Percentiles rank a stretch among this genome's conserved stretches.
Evolutionary conservation across 2,113 vertebrate genomes (phyloP).

Genomic region (Chlorocebus sabaeus): DNA sequence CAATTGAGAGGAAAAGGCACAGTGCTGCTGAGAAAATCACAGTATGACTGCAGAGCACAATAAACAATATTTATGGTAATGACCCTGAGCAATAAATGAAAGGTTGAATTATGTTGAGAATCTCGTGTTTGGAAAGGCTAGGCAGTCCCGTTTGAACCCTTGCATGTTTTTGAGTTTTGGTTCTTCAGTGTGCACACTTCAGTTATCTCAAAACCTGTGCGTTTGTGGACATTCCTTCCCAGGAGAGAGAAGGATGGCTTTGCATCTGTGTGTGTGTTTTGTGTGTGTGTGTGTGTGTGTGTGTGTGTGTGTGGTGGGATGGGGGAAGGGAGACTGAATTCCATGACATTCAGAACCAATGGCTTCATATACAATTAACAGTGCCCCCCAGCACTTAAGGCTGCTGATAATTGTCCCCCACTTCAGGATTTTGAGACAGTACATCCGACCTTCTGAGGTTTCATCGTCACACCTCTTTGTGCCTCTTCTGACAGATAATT

Average conservation of each 20-base stretch:
- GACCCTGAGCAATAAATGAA: background rate
- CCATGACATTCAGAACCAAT: constrained; percentile 31
- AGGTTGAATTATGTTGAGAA: background rate
- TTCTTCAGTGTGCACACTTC: background rate
- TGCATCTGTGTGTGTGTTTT: background rate
- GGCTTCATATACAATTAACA: background rate
- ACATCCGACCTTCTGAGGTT: constrained; percentile 56
- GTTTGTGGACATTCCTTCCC: background rate
- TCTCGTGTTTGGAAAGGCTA: background rate
- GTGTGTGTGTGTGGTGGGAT: background rate
- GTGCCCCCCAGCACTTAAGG: constrained; percentile 2
- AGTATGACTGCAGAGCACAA: background rate
- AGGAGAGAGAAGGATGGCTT: background rate
- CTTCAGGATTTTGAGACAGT: constrained; percentile 50
- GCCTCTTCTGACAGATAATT: constrained; percentile 73
- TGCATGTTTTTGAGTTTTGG: background rate
- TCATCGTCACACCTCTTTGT: constrained; percentile 69
- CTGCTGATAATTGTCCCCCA: constrained; percentile 46
- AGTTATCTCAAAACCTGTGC: background rate
- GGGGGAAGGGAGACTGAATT: background rate
- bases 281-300: background rate
- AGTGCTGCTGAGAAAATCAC: background rate
- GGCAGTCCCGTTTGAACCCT: background rate
- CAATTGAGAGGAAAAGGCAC: background rate
- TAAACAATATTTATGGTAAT: background rate